These are phyloP conservation scores for Tokudaia tokunoshimensis DNA, from an alignment of 2,797 vertebrate species.

Conservation along the genomic window DNA sequence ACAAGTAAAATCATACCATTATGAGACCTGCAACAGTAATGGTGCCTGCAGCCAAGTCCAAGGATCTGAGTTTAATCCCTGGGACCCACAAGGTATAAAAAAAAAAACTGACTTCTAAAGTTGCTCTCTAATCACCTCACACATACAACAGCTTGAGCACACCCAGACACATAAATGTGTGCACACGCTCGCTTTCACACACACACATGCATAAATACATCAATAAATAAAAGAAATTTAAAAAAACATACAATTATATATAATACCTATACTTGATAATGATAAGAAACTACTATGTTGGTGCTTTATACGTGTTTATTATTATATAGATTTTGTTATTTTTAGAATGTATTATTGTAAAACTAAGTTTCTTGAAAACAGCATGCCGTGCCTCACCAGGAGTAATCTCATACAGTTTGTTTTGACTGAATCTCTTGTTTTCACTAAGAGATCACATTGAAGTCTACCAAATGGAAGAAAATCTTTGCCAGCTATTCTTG, in stretches of 20 bases:
- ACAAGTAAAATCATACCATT: neutral
- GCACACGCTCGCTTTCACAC: fast-evolving
- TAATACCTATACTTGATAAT: neutral
- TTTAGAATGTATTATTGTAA: neutral
- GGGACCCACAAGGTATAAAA: neutral
- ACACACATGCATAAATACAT: neutral
- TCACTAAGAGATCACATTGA: neutral
- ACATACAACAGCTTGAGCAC: neutral
- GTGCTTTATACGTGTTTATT: neutral
- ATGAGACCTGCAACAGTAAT: neutral
- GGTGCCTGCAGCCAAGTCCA: neutral
- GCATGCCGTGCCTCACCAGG: neutral
- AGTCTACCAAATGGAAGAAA: neutral
- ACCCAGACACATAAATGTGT: neutral
- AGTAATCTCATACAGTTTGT: neutral
- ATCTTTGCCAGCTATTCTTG: neutral
- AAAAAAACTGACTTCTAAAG: neutral
- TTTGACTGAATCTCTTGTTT: neutral
- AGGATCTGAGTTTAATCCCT: neutral
- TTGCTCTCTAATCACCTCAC: neutral
- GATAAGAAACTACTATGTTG: neutral
- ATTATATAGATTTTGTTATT: neutral
- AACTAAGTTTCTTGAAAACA: neutral
- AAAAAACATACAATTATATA: neutral
- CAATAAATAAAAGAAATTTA: neutral